phyloP scores from a whole-genome alignment of 2,113 vertebrate species.

The Corythaeola cristata region DNA sequence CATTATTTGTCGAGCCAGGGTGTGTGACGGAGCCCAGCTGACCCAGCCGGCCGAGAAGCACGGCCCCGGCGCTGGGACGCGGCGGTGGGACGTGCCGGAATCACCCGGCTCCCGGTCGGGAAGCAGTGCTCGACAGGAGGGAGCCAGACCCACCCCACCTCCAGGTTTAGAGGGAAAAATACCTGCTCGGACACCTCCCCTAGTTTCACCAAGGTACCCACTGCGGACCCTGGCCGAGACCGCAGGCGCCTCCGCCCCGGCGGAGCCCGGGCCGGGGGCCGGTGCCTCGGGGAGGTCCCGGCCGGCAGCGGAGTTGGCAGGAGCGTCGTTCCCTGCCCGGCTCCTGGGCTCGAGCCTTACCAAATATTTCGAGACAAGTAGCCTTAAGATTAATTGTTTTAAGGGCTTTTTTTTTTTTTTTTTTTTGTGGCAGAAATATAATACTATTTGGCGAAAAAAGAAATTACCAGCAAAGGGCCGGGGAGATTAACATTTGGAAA shows the following conservation, averaged over 20 bases:
- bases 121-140: neutral
- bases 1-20: neutral
- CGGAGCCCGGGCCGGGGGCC: neutral
- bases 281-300: neutral
- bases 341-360: neutral
- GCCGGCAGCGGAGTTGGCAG: neutral
- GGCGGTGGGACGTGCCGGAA: neutral
- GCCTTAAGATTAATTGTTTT: constrained; percentile 64
- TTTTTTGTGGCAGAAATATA: constrained; percentile 54
- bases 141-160: neutral
- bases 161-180: neutral
- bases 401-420: neutral
- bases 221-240: neutral
- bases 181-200: too few relatives aligned
- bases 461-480: constrained; percentile 66
- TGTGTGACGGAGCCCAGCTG: neutral
- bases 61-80: neutral
- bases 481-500: constrained; percentile 83
- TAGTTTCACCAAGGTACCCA: neutral
- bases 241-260: neutral
- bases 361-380: constrained; percentile 58
- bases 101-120: neutral
- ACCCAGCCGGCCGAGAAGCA: neutral
- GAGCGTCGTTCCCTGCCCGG: neutral
- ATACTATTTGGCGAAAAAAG: constrained; percentile 73